Evolutionary conservation across 2,797 vertebrate species (phyloP).

Genomic region (Euthynnus affinis): DNA sequence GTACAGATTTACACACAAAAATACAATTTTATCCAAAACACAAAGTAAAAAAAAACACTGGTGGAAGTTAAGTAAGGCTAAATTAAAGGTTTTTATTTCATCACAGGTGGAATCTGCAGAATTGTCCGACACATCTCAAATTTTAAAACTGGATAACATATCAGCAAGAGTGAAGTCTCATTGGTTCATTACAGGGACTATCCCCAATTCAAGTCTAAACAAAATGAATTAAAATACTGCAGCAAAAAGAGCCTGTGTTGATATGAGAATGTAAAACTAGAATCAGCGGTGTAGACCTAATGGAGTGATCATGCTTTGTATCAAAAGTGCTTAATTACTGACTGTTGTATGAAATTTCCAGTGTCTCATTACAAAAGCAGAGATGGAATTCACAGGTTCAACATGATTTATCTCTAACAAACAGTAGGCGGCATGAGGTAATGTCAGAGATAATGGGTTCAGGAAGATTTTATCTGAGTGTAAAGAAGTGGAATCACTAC

Average conservation of each 20-base stretch:
- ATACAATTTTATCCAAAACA: background rate
- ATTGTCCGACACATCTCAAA: background rate
- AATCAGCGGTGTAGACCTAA: background rate
- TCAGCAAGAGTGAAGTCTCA: background rate
- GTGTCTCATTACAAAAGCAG: no score
- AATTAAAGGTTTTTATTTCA: background rate
- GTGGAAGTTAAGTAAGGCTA: no score
- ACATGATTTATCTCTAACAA: background rate
- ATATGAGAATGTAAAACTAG: no score
- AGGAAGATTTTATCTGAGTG: background rate
- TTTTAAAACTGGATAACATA: no score
- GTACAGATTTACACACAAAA: background rate
- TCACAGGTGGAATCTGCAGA: background rate
- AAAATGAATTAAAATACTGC: background rate
- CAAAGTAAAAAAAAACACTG: background rate
- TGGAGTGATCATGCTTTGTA: background rate
- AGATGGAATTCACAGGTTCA: constrained; percentile 4
- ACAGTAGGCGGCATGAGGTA: background rate
- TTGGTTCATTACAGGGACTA: background rate
- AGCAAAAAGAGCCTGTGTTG: background rate
- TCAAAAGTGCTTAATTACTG: background rate
- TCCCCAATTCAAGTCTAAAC: background rate
- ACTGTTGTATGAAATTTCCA: no score
- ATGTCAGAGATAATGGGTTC: constrained; percentile 8
- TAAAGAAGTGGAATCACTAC: constrained; percentile 4